phyloP scores from a whole-genome alignment of 2,888 invertebrate genomes.

The Monopis laevigella region DNA sequence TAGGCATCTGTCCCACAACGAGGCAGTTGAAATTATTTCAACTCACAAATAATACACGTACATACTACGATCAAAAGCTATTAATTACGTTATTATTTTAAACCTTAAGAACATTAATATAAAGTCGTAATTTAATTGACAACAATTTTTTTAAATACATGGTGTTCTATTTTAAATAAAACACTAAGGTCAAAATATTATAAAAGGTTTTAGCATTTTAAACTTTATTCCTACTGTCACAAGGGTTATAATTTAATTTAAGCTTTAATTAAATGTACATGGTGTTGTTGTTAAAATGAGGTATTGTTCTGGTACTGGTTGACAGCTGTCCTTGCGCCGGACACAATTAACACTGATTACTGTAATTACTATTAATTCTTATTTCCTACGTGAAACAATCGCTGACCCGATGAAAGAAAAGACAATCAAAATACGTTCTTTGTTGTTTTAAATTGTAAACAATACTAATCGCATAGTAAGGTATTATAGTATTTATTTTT shows the following conservation, averaged over 20 bases:
- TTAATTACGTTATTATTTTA: too few relatives aligned
- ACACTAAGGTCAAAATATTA: too few relatives aligned
- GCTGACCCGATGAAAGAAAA: too few relatives aligned
- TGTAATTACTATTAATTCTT: constrained; percentile 35
- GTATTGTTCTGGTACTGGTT: constrained; percentile 28
- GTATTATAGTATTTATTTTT: too few relatives aligned
- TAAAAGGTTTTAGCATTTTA: too few relatives aligned
- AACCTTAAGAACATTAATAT: too few relatives aligned
- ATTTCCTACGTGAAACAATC: constrained; percentile 20
- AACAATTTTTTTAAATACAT: too few relatives aligned
- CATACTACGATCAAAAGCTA: background rate
- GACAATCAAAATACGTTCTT: too few relatives aligned
- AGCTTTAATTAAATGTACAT: constrained; percentile 1
- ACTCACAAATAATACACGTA: constrained; percentile 5
- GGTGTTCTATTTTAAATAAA: too few relatives aligned
- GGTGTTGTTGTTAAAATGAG: constrained; percentile 22
- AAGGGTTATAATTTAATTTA: background rate
- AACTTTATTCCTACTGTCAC: background rate
- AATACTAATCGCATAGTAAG: too few relatives aligned
- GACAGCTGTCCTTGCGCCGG: constrained; percentile 10
- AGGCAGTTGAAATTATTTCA: constrained; percentile 10
- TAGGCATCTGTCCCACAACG: constrained; percentile 10
- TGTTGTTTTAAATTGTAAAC: too few relatives aligned
- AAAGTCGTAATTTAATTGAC: too few relatives aligned
- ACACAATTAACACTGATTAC: constrained; percentile 41